phyloP scores from a whole-genome alignment of 2,888 invertebrate genomes.

The Cephus runcator region DNA sequence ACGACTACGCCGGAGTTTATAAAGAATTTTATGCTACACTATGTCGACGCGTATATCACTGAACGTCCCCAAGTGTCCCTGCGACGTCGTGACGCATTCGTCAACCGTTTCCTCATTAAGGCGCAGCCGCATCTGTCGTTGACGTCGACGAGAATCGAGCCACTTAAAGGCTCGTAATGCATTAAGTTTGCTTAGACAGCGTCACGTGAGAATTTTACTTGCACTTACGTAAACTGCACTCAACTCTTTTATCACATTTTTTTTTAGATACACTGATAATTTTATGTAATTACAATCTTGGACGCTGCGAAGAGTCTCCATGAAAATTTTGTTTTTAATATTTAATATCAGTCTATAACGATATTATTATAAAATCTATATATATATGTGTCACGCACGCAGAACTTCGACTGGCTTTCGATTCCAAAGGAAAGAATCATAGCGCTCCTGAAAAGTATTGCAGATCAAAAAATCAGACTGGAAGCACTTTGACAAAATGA shows the following conservation, averaged over 20 bases:
- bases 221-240: not conserved
- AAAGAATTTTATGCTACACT: not conserved
- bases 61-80: not conserved
- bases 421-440: not conserved
- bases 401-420: not conserved
- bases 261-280: not conserved
- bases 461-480: not conserved
- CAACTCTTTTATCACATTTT: not conserved
- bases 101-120: not conserved
- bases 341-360: not conserved
- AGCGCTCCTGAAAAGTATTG: not conserved
- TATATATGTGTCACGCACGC: too few relatives aligned
- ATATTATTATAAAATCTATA: not conserved
- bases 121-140: not conserved
- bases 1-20: not conserved
- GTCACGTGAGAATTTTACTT: not conserved
- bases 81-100: not conserved
- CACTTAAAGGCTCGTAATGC: not conserved
- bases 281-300: not conserved
- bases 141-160: not conserved
- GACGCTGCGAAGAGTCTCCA: not conserved
- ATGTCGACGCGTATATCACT: not conserved
- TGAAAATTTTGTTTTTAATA: not conserved
- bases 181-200: not conserved
- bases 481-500: not conserved